Conservation (phyloP, 2,797 vertebrate genomes). For the Phataginus tricuspis region DNA sequence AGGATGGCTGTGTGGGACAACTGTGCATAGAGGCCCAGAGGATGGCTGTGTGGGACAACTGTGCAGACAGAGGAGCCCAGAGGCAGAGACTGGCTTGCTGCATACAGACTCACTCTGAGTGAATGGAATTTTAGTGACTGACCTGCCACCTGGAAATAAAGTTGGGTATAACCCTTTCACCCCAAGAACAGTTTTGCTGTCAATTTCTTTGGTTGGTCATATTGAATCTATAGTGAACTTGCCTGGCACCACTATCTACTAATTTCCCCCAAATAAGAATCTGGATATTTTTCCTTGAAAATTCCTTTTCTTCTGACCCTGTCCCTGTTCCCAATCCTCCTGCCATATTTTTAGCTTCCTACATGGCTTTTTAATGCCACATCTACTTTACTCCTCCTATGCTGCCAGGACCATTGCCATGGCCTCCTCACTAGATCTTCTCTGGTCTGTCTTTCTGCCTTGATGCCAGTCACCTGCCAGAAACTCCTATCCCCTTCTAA, state of each 20-base stretch:
- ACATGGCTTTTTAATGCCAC: neutral
- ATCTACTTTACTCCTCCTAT: neutral
- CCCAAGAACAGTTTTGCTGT: too few relatives aligned
- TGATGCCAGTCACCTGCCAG: neutral
- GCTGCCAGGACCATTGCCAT: neutral
- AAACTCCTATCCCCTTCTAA: neutral
- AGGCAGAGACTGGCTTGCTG: too few relatives aligned
- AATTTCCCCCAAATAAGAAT: neutral
- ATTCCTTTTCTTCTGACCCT: neutral
- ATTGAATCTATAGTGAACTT: too few relatives aligned
- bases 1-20: too few relatives aligned
- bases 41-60: too few relatives aligned
- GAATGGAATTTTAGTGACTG: too few relatives aligned
- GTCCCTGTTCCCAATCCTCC: neutral
- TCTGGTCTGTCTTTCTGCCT: neutral
- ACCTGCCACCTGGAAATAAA: too few relatives aligned
- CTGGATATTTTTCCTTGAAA: neutral
- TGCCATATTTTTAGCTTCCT: neutral
- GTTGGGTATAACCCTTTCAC: too few relatives aligned
- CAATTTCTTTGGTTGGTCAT: too few relatives aligned
- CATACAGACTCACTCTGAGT: too few relatives aligned
- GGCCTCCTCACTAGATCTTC: neutral
- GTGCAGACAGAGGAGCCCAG: too few relatives aligned
- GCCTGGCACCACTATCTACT: neutral
- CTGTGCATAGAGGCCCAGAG: too few relatives aligned